Evolutionary conservation across 1,140 invertebrate species (phyloP).

Genomic region (Maconellicoccus hirsutus): DNA sequence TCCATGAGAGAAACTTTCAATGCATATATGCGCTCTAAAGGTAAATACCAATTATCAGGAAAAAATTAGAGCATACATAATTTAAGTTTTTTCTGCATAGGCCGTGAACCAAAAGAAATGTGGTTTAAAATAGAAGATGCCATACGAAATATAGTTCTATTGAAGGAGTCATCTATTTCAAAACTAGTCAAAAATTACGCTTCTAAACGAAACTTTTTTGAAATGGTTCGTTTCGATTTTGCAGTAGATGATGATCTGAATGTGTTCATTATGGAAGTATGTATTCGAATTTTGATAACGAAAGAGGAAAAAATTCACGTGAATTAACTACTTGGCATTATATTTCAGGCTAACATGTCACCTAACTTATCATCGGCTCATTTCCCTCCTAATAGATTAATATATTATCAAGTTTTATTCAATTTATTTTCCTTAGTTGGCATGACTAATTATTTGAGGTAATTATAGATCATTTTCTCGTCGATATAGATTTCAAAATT

Average conservation of each 20-base stretch:
- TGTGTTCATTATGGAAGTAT: constrained; percentile 75
- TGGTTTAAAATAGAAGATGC: constrained; percentile 73
- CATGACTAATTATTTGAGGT: constrained; percentile 39
- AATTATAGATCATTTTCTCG: not conserved
- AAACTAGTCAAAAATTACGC: constrained; percentile 43
- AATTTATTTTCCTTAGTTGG: constrained; percentile 76
- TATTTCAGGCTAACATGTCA: constrained; percentile 79
- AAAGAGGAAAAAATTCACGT: not conserved
- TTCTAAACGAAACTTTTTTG: constrained; percentile 71
- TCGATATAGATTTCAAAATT: constrained; percentile 2
- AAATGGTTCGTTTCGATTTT: constrained; percentile 88
- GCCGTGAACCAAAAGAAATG: constrained; percentile 57
- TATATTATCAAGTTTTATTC: constrained; percentile 89
- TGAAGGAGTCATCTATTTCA: constrained; percentile 59
- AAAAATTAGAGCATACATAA: not conserved
- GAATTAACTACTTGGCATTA: not conserved
- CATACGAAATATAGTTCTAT: constrained; percentile 56
- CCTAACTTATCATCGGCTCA: constrained; percentile 91
- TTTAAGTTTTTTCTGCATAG: constrained; percentile 32
- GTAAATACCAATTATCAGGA: constrained; percentile 30
- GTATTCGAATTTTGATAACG: not conserved
- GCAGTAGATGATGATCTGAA: constrained; percentile 78
- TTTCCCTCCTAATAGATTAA: constrained; percentile 69
- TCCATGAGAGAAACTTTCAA: constrained; percentile 82
- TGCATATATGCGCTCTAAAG: constrained; percentile 53